These are phyloP conservation scores for Portevinia maculata DNA, from an alignment of 2,888 invertebrate species.

Conservation along the genomic window DNA sequence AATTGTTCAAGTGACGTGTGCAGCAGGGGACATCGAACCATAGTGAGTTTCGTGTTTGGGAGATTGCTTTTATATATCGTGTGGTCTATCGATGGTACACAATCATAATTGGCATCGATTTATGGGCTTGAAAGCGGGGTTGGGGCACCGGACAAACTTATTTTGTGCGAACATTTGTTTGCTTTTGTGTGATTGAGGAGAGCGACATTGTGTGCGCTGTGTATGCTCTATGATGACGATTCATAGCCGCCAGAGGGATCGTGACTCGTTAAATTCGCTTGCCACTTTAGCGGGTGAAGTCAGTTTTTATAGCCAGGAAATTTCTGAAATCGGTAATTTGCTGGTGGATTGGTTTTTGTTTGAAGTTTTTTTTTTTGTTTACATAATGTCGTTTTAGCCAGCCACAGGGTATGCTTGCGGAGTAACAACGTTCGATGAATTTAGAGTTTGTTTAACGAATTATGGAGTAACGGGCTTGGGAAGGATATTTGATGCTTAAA, in stretches of 20 bases:
- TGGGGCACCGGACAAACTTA: slow-evolving; percentile 26
- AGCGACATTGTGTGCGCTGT: slow-evolving; percentile 55
- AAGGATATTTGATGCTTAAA: too few species aligned
- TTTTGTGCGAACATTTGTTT: slow-evolving; percentile 61
- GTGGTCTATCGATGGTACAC: slow-evolving; percentile 55
- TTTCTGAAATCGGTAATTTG: slow-evolving; percentile 32
- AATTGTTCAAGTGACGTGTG: slow-evolving; percentile 2
- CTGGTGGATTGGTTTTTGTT: slow-evolving; percentile 10
- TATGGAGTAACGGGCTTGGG: slow-evolving; percentile 11
- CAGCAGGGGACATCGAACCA: slow-evolving; percentile 1
- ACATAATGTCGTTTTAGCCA: slow-evolving; percentile 8
- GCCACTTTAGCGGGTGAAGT: slow-evolving; percentile 53
- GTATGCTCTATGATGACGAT: slow-evolving; percentile 41
- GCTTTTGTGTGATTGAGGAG: slow-evolving; percentile 58
- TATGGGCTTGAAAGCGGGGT: slow-evolving; percentile 20
- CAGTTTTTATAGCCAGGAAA: slow-evolving; percentile 56
- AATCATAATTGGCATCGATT: slow-evolving; percentile 70
- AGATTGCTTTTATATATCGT: slow-evolving; percentile 60
- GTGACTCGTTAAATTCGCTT: slow-evolving; percentile 63
- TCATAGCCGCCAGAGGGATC: slow-evolving; percentile 46
- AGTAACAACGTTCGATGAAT: slow-evolving; percentile 18
- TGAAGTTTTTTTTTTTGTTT: slow-evolving; percentile 9
- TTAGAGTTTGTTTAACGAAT: background rate
- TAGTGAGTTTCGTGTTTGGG: slow-evolving; percentile 39
- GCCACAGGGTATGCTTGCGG: background rate